A percentile compares a stretch with the other conserved stretches of the same genome.
Conservation (phyloP, 2,888 invertebrate species). For the Amphipoea oculea region DNA sequence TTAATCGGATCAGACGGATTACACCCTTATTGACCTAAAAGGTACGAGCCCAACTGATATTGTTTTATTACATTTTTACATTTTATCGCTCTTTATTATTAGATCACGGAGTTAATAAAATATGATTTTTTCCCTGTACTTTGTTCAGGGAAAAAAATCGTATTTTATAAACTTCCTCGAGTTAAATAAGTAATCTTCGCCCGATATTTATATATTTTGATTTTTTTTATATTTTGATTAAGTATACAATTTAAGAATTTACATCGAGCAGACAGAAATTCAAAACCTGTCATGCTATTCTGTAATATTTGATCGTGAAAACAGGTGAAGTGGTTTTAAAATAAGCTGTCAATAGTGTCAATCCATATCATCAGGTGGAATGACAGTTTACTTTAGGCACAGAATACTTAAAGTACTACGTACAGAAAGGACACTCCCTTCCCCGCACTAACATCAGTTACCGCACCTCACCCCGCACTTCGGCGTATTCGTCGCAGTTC, state of each 20-base stretch:
- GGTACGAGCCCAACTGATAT: slow-evolving; percentile 20
- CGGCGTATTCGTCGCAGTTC: too few relatives aligned
- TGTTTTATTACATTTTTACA: slow-evolving; percentile 51
- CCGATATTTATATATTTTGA: too few relatives aligned
- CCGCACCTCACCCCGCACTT: too few relatives aligned
- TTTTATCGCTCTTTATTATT: slow-evolving; percentile 29
- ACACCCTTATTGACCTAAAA: slow-evolving; percentile 50
- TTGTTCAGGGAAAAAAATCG: background rate
- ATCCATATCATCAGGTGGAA: background rate
- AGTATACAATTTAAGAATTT: background rate
- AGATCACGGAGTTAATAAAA: background rate
- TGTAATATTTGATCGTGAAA: background rate
- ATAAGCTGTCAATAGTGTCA: background rate
- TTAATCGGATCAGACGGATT: slow-evolving; percentile 60
- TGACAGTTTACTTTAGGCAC: background rate
- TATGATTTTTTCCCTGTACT: background rate
- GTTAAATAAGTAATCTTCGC: background rate
- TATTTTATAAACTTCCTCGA: too few relatives aligned
- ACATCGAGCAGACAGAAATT: background rate
- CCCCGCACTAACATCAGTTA: too few relatives aligned
- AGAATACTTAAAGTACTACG: too few relatives aligned
- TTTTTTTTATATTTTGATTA: background rate
- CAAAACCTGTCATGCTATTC: background rate
- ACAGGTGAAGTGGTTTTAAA: background rate
- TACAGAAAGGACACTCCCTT: too few relatives aligned